phyloP scores from a whole-genome alignment of 2,888 invertebrate genomes.

The Leptopilina syphax region DNA sequence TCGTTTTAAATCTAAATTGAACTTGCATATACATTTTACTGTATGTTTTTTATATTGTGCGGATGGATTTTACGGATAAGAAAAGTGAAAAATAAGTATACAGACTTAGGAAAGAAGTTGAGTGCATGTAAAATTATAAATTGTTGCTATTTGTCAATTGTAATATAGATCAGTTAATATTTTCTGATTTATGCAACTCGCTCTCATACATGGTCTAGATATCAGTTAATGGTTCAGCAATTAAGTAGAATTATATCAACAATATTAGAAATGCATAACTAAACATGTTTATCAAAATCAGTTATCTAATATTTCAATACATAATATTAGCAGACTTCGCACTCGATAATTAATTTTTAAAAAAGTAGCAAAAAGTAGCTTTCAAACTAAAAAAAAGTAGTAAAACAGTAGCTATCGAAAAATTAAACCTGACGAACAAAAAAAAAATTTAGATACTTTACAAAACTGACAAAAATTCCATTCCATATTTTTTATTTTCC shows the following conservation, averaged over 20 bases:
- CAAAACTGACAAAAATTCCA: too few relatives aligned
- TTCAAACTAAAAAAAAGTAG: too few relatives aligned
- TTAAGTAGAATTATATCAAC: conserved; percentile 24
- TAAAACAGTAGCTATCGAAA: too few relatives aligned
- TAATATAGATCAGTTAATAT: conserved; percentile 4
- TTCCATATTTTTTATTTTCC: too few relatives aligned
- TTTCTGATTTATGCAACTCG: conserved; percentile 23
- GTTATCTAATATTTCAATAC: neutral
- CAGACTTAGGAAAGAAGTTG: neutral
- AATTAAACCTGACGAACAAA: too few relatives aligned
- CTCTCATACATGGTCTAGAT: neutral
- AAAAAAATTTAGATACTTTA: too few relatives aligned
- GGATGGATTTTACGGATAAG: too few relatives aligned
- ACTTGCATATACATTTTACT: neutral
- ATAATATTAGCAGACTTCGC: too few relatives aligned
- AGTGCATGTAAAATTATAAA: neutral
- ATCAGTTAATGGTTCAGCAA: conserved; percentile 15
- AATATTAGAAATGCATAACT: neutral
- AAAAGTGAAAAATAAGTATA: conserved; percentile 1
- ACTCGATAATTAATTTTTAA: too few relatives aligned
- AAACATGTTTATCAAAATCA: neutral
- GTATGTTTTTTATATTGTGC: neutral
- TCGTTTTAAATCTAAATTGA: neutral
- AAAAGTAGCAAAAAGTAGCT: too few relatives aligned
- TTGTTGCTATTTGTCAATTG: neutral